Percentiles rank a stretch among this genome's conserved stretches.
Conservation (phyloP, 2,113 vertebrate species). For the Spilogale gracilis region DNA sequence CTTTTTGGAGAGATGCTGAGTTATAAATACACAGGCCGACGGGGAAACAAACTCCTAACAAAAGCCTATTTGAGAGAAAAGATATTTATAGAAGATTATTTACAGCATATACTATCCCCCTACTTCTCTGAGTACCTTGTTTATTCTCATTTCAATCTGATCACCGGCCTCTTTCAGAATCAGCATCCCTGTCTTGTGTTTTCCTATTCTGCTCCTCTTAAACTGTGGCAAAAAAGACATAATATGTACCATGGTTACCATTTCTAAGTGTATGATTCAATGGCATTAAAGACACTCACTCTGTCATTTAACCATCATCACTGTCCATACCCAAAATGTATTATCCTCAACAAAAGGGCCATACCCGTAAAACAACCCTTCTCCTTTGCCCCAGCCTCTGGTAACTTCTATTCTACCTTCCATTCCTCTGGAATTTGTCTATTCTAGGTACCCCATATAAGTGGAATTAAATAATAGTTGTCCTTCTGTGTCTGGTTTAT, state of each 20-base stretch:
- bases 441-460: neutral
- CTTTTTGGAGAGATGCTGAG: neutral
- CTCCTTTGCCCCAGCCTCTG: neutral
- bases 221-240: neutral
- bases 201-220: neutral
- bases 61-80: neutral
- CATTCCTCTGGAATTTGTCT: neutral
- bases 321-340: neutral
- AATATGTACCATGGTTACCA: neutral
- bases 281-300: neutral
- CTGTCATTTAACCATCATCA: neutral
- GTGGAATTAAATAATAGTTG: neutral
- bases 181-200: neutral
- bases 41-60: neutral
- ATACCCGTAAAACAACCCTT: neutral
- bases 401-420: neutral
- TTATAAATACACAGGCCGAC: neutral
- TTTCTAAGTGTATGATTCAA: neutral
- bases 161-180: neutral
- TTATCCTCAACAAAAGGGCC: neutral
- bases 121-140: neutral
- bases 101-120: fast-evolving
- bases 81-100: neutral
- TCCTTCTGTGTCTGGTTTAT: neutral
- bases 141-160: neutral